Percentiles rank a stretch among this genome's conserved stretches.
phyloP scores from a whole-genome alignment of 1,140 invertebrate genomes.

The Cotesia typhae region DNA sequence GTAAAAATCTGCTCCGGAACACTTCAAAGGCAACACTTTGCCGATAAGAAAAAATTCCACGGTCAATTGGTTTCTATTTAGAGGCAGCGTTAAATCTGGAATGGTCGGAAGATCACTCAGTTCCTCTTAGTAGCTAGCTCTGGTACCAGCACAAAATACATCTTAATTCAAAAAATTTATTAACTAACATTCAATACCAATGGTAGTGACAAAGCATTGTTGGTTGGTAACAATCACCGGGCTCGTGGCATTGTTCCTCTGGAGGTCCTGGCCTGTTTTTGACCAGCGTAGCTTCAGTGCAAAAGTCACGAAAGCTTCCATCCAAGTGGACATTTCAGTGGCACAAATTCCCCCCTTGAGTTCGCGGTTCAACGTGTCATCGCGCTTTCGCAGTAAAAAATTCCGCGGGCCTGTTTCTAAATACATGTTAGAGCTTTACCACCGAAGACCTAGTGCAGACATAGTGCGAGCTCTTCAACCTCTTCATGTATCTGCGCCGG shows the following conservation, averaged over 20 bases:
- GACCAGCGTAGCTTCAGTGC: conserved; percentile 42
- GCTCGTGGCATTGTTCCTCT: conserved; percentile 45
- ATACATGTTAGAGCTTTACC: conserved; percentile 60
- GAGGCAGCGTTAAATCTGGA: neutral
- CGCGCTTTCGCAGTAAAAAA: conserved; percentile 40
- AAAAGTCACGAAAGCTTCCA: conserved; percentile 54
- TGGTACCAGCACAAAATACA: neutral
- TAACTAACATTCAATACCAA: neutral
- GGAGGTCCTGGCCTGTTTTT: conserved; percentile 47
- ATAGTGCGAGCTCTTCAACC: conserved; percentile 58
- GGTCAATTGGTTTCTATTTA: conserved; percentile 20
- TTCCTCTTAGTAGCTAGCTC: too few relatives aligned
- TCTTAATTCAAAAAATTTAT: neutral
- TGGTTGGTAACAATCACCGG: conserved; percentile 33
- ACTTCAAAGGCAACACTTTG: too few relatives aligned
- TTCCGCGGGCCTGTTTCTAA: conserved; percentile 48
- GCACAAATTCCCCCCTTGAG: conserved; percentile 39
- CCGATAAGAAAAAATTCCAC: conserved; percentile 11
- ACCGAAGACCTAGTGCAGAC: conserved; percentile 54
- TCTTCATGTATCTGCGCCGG: conserved; percentile 47
- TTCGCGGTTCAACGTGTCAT: conserved; percentile 34
- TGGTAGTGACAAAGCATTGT: conserved; percentile 12
- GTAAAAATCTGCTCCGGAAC: too few relatives aligned
- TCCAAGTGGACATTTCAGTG: conserved; percentile 55
- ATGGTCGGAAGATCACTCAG: too few relatives aligned